Evolutionary conservation across 30 jellyfish, hydroid and myxozoan species (phyloP), one percentile per base, ranked within the genome.

Genomic region (Chrysaora quinquecirrha): DNA sequence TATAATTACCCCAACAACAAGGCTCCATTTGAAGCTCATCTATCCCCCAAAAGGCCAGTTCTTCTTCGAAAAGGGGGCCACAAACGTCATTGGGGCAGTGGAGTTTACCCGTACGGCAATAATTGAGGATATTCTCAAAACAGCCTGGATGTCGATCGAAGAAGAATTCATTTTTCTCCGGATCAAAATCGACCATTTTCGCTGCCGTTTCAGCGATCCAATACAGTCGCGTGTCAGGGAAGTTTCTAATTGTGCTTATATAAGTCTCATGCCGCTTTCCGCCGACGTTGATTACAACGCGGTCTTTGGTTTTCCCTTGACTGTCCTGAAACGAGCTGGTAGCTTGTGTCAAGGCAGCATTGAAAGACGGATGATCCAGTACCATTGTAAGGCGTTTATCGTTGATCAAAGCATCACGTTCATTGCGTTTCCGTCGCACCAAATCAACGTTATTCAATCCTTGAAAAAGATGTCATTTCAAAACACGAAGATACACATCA

Each of bases 1-100:
- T 94, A 84, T 94, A 94, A 19, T 94, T 86, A 3, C 97, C 97
- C 99, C 99, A 94, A 78, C 99, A 94, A 54, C 99, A 94, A 0
- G 99, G 99, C 86, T 94, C 99, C 99, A 94, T 94, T 89, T 87
- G 96, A 64, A 83, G 81, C 85, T 94, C 99, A 48, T 94, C 99
- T 2, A 94, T 85, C 22, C 99, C 99, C 99, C 99, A 94, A 71
- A 94, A 94, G 9, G 96, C 97, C 43, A 94, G 82, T 74, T 94
- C 99, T 88, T 94, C 87, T 34, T 94, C 99, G 54, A 94, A 94
- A 21, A 94, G 54, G 19, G 99, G 99, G 0, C 99, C 99, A 54
- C 99, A 94, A 19, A 94, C 99, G 80, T 94, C 99, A 71, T 94
- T 94, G 46, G 99, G 99, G 63, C 99, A 94, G 79, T 94, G 99